phyloP scores from a whole-genome alignment of 2,113 vertebrate species.

The Sylvicapra grimmia region DNA sequence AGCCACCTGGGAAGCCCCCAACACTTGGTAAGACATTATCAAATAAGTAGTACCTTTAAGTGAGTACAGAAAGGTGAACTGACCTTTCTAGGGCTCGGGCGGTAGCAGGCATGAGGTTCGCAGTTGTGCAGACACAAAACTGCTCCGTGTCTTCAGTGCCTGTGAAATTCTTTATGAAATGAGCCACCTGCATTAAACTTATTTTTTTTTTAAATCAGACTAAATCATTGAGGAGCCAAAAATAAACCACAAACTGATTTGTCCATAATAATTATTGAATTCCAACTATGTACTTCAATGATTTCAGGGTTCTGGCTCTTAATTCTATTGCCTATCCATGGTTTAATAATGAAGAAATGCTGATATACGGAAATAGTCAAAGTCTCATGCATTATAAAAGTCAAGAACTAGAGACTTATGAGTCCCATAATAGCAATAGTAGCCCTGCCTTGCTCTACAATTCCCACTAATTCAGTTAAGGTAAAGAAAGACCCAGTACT shows the following conservation, averaged over 20 bases:
- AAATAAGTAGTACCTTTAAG: not conserved
- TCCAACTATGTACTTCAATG: not conserved
- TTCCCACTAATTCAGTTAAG: not conserved
- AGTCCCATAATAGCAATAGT: not conserved
- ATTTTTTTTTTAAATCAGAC: slow-evolving; percentile 4
- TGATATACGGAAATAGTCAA: not conserved
- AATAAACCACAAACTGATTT: not conserved
- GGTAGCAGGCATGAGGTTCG: not conserved
- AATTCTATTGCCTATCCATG: not conserved
- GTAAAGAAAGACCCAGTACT: not conserved
- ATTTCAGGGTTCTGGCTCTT: not conserved
- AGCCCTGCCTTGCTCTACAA: not conserved
- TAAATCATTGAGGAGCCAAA: not conserved
- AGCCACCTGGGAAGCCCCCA: not conserved
- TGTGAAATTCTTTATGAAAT: slow-evolving; percentile 62
- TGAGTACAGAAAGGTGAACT: not conserved
- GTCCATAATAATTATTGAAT: not conserved
- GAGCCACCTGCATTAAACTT: slow-evolving; percentile 75
- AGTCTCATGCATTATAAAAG: not conserved
- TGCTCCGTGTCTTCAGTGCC: slow-evolving; percentile 67
- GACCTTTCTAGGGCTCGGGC: not conserved
- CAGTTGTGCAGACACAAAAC: not conserved
- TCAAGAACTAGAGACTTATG: not conserved
- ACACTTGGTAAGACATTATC: not conserved
- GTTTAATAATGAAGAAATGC: not conserved